phyloP scores from a whole-genome alignment of 2,113 vertebrate species.

The Psittacus erithacus region DNA sequence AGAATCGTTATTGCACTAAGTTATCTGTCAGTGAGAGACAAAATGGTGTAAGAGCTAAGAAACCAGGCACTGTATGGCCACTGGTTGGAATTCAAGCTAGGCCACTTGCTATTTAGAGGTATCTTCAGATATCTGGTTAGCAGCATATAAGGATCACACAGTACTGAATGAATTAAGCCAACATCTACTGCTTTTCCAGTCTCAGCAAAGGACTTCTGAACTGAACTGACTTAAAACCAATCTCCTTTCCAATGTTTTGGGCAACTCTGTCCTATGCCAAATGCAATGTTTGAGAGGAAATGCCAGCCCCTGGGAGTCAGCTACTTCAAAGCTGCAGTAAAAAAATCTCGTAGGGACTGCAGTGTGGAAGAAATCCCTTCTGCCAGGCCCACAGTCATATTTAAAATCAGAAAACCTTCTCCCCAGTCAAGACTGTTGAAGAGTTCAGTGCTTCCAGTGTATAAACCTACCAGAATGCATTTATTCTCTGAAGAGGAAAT shows the following conservation, averaged over 20 bases:
- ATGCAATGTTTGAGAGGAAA: neutral
- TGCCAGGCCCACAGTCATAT: neutral
- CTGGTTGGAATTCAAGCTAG: neutral
- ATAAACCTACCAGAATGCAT: neutral
- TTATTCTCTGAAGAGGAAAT: neutral
- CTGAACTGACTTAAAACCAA: neutral
- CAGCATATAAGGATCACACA: fast-evolving
- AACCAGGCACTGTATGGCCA: neutral
- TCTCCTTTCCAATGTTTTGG: neutral
- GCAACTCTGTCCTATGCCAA: neutral
- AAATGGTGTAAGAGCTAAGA: neutral
- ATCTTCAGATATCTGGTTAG: neutral
- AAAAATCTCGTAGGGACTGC: neutral
- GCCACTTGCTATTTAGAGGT: neutral
- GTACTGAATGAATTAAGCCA: neutral
- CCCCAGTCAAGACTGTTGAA: neutral
- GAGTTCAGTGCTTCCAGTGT: neutral
- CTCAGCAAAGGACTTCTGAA: neutral
- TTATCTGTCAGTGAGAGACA: neutral
- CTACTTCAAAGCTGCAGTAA: neutral
- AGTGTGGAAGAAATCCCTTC: neutral
- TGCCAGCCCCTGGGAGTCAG: neutral
- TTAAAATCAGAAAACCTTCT: neutral
- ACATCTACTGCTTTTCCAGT: neutral
- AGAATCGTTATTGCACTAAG: neutral